These are phyloP conservation scores for Onychostruthus taczanowskii DNA, from an alignment of 2,113 vertebrate genomes.

Conservation along the genomic window DNA sequence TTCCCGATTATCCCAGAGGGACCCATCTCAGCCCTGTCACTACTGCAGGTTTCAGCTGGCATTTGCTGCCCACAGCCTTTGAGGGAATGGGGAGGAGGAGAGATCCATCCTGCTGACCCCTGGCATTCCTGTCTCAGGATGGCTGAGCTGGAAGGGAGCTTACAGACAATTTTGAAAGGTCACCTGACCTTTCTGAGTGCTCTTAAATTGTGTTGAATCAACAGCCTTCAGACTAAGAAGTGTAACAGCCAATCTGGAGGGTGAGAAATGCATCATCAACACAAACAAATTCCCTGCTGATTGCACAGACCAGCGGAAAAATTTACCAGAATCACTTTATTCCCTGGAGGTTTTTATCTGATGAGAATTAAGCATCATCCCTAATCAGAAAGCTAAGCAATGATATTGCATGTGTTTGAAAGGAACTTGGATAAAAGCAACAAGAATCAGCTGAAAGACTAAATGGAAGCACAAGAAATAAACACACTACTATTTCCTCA, in stretches of 20 bases:
- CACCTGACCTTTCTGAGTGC: not conserved
- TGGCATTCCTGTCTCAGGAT: not conserved
- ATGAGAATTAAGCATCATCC: not conserved
- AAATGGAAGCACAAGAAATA: conserved; percentile 9
- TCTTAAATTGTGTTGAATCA: not conserved
- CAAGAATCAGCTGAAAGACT: not conserved
- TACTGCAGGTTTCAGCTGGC: not conserved
- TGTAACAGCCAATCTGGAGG: not conserved
- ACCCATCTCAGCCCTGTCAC: not conserved
- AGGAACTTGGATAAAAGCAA: not conserved
- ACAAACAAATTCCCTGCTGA: not conserved
- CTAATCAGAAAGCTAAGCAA: not conserved
- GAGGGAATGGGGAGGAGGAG: not conserved
- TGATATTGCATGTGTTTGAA: not conserved
- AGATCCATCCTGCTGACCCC: not conserved
- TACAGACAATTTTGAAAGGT: not conserved
- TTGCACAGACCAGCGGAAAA: not conserved
- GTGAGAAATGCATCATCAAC: not conserved
- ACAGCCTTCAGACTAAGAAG: not conserved
- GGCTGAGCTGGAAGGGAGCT: not conserved
- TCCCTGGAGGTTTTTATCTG: not conserved
- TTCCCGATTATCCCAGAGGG: not conserved
- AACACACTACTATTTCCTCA: not conserved
- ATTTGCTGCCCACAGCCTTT: not conserved
- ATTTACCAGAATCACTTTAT: not conserved